These are phyloP conservation scores for Matsumurasca onukii DNA, from an alignment of 1,140 invertebrate species.

Conservation along the genomic window DNA sequence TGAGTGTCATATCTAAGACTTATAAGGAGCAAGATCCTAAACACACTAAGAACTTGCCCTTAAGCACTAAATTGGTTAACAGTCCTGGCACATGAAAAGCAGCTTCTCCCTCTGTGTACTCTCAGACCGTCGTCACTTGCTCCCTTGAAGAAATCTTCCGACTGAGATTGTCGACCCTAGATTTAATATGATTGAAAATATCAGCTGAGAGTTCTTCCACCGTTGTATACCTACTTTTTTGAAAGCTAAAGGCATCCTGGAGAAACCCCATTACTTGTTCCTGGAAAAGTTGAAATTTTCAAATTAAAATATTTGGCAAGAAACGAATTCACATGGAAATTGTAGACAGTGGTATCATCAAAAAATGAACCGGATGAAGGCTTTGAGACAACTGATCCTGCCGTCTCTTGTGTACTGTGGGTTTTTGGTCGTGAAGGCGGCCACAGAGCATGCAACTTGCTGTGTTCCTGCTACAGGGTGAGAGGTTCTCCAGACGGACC, in stretches of 20 bases:
- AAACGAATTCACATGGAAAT: neutral
- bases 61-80: no score
- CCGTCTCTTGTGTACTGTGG: neutral
- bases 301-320: neutral
- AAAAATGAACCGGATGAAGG: neutral
- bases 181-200: constrained; percentile 69
- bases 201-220: constrained; percentile 84
- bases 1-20: no score
- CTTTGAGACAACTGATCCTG: neutral
- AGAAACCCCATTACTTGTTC: constrained; percentile 88
- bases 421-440: neutral
- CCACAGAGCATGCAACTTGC: neutral
- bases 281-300: constrained; percentile 49
- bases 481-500: neutral
- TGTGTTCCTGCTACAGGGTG: neutral
- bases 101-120: no score
- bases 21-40: no score
- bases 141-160: constrained; percentile 27
- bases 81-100: no score
- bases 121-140: neutral
- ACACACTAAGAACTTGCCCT: no score
- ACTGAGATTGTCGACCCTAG: constrained; percentile 65
- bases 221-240: constrained; percentile 85
- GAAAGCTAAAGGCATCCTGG: constrained; percentile 89
- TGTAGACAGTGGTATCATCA: neutral